Conservation (phyloP, 2,888 invertebrate genomes). For the Cheilosia grossa region DNA sequence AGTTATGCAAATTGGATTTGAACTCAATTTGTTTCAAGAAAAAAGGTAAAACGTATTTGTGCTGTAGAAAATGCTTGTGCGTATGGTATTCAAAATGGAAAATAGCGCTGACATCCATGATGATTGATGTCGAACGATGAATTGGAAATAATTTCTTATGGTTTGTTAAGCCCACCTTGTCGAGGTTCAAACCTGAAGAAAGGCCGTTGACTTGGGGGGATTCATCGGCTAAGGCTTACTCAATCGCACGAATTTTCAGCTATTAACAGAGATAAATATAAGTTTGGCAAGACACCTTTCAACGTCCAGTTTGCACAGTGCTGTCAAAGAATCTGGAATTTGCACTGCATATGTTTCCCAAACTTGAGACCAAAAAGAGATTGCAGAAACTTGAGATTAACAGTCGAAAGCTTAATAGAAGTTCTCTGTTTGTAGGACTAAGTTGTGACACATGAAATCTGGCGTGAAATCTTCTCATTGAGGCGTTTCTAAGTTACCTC, state of each 20-base stretch:
- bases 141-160: not conserved
- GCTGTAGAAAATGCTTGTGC: not conserved
- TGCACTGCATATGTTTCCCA: not conserved
- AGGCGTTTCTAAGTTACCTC: no score
- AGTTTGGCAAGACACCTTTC: not conserved
- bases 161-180: no score
- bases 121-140: slow-evolving; percentile 3
- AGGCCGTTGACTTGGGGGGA: no score
- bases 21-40: slow-evolving; percentile 26
- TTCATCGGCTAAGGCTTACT: no score
- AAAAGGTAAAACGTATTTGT: not conserved
- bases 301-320: not conserved
- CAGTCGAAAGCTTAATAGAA: no score
- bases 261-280: not conserved
- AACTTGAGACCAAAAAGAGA: no score
- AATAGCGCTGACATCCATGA: slow-evolving; percentile 9
- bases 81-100: slow-evolving; percentile 10
- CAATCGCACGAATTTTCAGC: not conserved
- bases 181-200: no score
- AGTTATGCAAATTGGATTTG: slow-evolving; percentile 46
- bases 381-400: no score
- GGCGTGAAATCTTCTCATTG: no score
- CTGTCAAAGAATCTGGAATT: not conserved
- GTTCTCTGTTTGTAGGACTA: no score
- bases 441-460: no score